A percentile compares a stretch with the other conserved stretches of the same genome.
Conservation (phyloP, 2,797 vertebrate genomes). For the Schizothorax lantsangensis region DNA sequence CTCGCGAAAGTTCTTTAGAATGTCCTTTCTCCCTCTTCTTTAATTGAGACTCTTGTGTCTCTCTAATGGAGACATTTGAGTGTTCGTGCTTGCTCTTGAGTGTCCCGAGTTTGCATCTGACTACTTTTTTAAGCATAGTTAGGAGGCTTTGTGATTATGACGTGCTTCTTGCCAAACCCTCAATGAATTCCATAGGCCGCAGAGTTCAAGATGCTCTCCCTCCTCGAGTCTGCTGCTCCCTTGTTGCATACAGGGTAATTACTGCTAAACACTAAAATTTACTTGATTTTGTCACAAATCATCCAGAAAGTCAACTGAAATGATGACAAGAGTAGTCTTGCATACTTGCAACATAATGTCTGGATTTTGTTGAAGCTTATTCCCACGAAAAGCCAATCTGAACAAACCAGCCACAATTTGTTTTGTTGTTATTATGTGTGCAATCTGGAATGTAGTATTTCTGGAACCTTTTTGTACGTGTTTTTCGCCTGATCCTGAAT, state of each 20-base stretch:
- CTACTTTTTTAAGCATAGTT: constrained; percentile 76
- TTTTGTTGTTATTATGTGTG: neutral
- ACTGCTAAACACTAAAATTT: constrained; percentile 16
- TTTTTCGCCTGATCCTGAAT: neutral
- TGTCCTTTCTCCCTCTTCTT: neutral
- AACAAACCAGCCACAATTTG: neutral
- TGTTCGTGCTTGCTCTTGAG: constrained; percentile 35
- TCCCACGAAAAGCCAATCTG: neutral
- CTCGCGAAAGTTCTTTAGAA: constrained; percentile 16
- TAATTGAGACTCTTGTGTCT: neutral
- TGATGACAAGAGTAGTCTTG: neutral
- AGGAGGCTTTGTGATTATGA: constrained; percentile 81
- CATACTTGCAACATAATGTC: neutral
- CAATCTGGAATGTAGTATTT: neutral
- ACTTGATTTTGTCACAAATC: constrained; percentile 14
- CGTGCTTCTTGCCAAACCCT: constrained; percentile 76
- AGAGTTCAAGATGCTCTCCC: constrained; percentile 70
- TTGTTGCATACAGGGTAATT: constrained; percentile 51
- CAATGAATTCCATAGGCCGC: constrained; percentile 74
- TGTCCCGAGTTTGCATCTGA: constrained; percentile 58
- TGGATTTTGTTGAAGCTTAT: neutral
- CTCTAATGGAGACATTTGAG: neutral
- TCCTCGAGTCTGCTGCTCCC: constrained; percentile 59
- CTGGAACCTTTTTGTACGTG: neutral
- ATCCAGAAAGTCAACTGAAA: constrained; percentile 18